These are phyloP conservation scores for Delichon dasypus DNA, from an alignment of 2,797 vertebrate genomes.

Conservation along the genomic window DNA sequence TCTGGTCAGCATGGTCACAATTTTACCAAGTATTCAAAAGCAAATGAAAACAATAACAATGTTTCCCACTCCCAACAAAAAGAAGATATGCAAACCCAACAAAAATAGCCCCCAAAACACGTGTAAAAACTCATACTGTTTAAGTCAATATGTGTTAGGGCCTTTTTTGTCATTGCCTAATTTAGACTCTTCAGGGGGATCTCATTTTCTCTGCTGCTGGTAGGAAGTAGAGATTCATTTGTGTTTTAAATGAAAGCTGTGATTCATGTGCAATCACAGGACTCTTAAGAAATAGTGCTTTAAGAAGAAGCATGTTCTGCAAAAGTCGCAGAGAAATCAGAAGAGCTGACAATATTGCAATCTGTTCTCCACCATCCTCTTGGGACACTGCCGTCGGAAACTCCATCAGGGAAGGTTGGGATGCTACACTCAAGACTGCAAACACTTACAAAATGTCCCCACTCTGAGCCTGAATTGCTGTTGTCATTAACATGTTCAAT, in stretches of 20 bases:
- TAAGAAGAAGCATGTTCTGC: slow-evolving; percentile 26
- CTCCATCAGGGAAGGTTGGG: not conserved
- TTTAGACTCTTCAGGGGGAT: slow-evolving; percentile 36
- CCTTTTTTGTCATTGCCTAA: slow-evolving; percentile 28
- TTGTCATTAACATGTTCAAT: not conserved
- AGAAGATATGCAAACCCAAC: not conserved
- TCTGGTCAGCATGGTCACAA: not conserved
- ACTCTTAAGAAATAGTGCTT: slow-evolving; percentile 22
- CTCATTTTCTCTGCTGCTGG: slow-evolving; percentile 32
- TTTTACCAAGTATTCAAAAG: not conserved
- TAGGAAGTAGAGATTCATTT: slow-evolving; percentile 52
- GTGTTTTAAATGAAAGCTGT: slow-evolving; percentile 63
- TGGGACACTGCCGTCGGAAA: not conserved
- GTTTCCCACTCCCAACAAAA: not conserved
- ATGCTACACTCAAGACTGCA: not conserved
- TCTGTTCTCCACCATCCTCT: slow-evolving; percentile 35
- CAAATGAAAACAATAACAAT: not conserved
- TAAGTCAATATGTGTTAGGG: not conserved
- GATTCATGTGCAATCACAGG: slow-evolving; percentile 45
- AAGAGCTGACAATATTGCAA: slow-evolving; percentile 24
- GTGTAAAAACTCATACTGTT: not conserved
- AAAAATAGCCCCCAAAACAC: not conserved
- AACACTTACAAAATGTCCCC: not conserved
- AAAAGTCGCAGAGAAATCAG: slow-evolving; percentile 23
- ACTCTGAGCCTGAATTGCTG: not conserved